Conservation (phyloP, 2,113 vertebrate genomes). For the Ia io region DNA sequence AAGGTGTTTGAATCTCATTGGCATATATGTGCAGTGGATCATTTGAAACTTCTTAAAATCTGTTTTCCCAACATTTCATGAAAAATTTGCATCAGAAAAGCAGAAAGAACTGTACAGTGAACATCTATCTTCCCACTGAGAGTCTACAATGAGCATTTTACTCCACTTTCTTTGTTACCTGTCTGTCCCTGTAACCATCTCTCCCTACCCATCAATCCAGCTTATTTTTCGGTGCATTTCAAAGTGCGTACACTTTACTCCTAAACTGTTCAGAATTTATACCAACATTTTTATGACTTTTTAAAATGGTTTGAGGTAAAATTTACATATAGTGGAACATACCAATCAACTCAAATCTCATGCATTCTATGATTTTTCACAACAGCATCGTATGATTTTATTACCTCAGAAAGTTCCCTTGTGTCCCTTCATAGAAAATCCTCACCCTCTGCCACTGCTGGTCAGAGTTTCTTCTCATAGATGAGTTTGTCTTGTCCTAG, state of each 20-base stretch:
- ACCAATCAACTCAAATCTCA: background rate
- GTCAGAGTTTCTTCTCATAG: background rate
- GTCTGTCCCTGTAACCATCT: fast-evolving
- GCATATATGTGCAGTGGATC: background rate
- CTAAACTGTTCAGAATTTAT: background rate
- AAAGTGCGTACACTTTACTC: background rate
- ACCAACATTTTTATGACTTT: background rate
- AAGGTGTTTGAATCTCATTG: background rate
- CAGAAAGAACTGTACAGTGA: background rate
- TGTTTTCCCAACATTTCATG: background rate
- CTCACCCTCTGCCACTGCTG: no score
- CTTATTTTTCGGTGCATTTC: background rate
- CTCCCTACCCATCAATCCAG: no score
- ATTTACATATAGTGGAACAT: background rate
- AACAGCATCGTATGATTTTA: background rate
- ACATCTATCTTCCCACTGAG: fast-evolving
- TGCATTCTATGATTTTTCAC: background rate
- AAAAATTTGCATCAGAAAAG: background rate
- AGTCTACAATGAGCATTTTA: background rate
- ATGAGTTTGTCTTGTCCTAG: background rate
- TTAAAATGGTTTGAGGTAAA: background rate
- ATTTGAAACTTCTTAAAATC: background rate
- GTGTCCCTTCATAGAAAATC: background rate
- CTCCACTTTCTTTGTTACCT: background rate
- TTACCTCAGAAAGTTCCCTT: background rate